Conservation (phyloP, 2,888 invertebrate species). For the Charanyca ferruginea region DNA sequence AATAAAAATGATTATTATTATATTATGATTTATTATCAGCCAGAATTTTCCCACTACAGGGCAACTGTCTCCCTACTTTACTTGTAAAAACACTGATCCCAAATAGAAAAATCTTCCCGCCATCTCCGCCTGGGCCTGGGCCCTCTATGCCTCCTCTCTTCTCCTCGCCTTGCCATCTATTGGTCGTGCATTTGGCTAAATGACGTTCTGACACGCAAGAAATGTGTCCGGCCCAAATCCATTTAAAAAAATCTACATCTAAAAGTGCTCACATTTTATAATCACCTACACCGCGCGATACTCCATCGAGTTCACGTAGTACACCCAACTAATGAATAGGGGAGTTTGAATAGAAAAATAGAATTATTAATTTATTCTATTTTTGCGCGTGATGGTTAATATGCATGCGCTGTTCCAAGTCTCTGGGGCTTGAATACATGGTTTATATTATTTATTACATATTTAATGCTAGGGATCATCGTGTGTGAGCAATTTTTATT, state of each 20-base stretch:
- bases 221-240: no score
- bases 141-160: no score
- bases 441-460: slow-evolving; percentile 66
- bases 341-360: slow-evolving; percentile 82
- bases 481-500: slow-evolving; percentile 55
- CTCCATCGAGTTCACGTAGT: slow-evolving; percentile 51
- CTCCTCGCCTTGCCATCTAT: no score
- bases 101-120: no score
- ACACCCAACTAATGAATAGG: slow-evolving; percentile 64
- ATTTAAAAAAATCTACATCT: not conserved
- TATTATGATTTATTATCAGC: no score
- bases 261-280: not conserved
- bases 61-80: no score
- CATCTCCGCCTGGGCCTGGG: no score
- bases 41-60: no score
- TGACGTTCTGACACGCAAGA: no score
- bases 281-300: slow-evolving; percentile 2
- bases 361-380: slow-evolving; percentile 87
- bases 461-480: slow-evolving; percentile 61
- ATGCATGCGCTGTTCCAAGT: slow-evolving; percentile 75
- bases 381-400: slow-evolving; percentile 85
- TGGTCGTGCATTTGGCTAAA: no score
- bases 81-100: no score
- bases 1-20: no score
- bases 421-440: slow-evolving; percentile 52